Conservation (phyloP, 2,797 vertebrate genomes). For the Amphiprion clarkii region DNA sequence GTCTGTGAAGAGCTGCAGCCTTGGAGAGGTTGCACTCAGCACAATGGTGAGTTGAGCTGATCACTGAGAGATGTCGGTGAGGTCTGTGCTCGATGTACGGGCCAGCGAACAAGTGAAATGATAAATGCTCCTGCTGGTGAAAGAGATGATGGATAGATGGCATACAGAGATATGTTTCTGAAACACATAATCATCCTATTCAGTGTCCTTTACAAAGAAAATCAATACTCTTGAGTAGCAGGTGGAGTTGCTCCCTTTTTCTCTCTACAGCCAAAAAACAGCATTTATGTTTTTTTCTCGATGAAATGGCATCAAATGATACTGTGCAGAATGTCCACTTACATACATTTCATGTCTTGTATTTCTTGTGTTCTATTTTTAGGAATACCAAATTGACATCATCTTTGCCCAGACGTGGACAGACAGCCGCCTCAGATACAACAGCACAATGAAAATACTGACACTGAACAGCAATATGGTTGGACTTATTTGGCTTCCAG, state of each 20-base stretch:
- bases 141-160: slow-evolving; percentile 32
- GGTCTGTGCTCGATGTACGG: slow-evolving; percentile 12
- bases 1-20: not conserved
- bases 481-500: slow-evolving; percentile 96
- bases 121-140: slow-evolving; percentile 26
- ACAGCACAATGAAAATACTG: slow-evolving; percentile 95
- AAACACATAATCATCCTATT: slow-evolving; percentile 32
- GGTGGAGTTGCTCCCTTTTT: slow-evolving; percentile 16
- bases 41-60: not conserved
- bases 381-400: slow-evolving; percentile 99
- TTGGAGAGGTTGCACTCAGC: not conserved
- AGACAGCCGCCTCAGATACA: slow-evolving; percentile 96
- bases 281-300: not conserved
- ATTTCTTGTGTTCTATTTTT: slow-evolving; percentile 40
- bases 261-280: not conserved
- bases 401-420: slow-evolving; percentile 99
- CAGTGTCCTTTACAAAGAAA: slow-evolving; percentile 34
- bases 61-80: slow-evolving; percentile 15
- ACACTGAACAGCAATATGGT: slow-evolving; percentile 97
- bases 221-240: slow-evolving; percentile 27
- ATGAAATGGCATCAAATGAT: slow-evolving; percentile 1
- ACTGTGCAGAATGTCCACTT: not conserved
- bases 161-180: slow-evolving; percentile 19
- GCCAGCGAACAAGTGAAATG: slow-evolving; percentile 27
- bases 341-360: not conserved